phyloP scores from a whole-genome alignment of 2,888 invertebrate species.

The Zootermopsis nevadensis region DNA sequence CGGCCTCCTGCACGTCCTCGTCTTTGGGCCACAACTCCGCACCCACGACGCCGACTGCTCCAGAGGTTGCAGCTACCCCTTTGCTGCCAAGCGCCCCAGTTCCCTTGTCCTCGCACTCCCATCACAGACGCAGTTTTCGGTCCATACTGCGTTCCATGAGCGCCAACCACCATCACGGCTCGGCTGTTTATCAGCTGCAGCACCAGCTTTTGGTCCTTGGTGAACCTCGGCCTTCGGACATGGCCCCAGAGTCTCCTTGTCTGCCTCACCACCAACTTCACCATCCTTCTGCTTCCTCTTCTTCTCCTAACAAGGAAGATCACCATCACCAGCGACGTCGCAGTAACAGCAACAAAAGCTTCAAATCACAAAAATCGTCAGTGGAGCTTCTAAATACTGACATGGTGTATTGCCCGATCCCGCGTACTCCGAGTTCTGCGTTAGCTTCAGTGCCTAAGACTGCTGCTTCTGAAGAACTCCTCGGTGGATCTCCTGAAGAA shows the following conservation, averaged over 20 bases:
- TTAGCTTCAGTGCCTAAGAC: conserved; percentile 50
- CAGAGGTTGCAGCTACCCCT: conserved; percentile 32
- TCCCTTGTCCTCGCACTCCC: conserved; percentile 56
- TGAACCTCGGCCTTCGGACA: conserved; percentile 77
- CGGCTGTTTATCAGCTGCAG: conserved; percentile 61
- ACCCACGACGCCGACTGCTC: conserved; percentile 49
- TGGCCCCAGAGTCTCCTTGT: conserved; percentile 69
- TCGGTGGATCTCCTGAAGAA: conserved; percentile 64
- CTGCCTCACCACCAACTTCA: conserved; percentile 59
- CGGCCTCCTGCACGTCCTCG: conserved; percentile 49
- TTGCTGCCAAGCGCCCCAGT: conserved; percentile 40
- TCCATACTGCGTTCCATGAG: conserved; percentile 74
- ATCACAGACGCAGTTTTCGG: conserved; percentile 66
- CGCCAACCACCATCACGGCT: conserved; percentile 62
- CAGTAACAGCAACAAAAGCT: background rate
- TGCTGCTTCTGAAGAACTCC: conserved; percentile 58
- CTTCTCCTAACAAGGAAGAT: conserved; percentile 5
- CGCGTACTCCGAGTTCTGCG: background rate
- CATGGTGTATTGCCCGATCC: conserved; percentile 58
- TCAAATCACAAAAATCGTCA: conserved; percentile 29
- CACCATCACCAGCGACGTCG: conserved; percentile 10
- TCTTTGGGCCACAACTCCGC: conserved; percentile 40
- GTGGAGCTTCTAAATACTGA: conserved; percentile 54
- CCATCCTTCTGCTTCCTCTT: background rate
- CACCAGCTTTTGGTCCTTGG: conserved; percentile 75